These are phyloP conservation scores for Lobophora halterata DNA, from an alignment of 2,888 invertebrate species.

Conservation along the genomic window DNA sequence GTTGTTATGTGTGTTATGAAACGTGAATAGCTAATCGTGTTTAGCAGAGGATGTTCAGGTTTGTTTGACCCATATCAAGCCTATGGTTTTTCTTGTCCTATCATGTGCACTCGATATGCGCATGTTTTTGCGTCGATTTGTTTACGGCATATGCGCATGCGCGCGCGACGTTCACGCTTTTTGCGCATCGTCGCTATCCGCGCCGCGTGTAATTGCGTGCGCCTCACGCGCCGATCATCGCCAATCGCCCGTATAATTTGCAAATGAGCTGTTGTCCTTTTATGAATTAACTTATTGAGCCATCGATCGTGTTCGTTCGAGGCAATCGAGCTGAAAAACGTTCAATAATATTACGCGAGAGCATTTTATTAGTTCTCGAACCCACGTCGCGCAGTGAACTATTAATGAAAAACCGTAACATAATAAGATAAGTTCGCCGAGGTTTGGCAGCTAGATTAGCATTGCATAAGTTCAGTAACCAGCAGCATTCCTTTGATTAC, in stretches of 20 bases:
- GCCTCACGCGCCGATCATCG: slow-evolving; percentile 13
- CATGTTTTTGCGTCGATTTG: slow-evolving; percentile 22
- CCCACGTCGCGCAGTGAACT: no score
- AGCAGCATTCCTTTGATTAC: no score
- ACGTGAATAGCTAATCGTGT: no score
- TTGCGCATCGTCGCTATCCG: slow-evolving; percentile 14
- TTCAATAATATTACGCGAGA: no score
- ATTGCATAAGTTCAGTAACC: no score
- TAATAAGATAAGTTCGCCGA: no score
- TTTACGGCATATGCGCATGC: slow-evolving; percentile 14
- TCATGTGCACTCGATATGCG: slow-evolving; percentile 9
- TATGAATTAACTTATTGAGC: background rate
- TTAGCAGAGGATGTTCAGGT: no score
- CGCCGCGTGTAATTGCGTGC: slow-evolving; percentile 18
- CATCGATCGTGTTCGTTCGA: slow-evolving; percentile 1
- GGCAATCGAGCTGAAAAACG: no score
- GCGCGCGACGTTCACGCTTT: slow-evolving; percentile 17
- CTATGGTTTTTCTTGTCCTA: slow-evolving; percentile 2
- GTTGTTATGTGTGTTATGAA: no score
- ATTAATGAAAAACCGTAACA: no score
- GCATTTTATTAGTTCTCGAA: no score
- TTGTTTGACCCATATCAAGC: slow-evolving; percentile 6
- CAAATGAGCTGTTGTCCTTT: slow-evolving; percentile 8
- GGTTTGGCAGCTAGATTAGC: no score
- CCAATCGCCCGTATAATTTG: slow-evolving; percentile 17